phyloP scores from a whole-genome alignment of 2,797 vertebrate species.

The Arremon aurantiirostris region DNA sequence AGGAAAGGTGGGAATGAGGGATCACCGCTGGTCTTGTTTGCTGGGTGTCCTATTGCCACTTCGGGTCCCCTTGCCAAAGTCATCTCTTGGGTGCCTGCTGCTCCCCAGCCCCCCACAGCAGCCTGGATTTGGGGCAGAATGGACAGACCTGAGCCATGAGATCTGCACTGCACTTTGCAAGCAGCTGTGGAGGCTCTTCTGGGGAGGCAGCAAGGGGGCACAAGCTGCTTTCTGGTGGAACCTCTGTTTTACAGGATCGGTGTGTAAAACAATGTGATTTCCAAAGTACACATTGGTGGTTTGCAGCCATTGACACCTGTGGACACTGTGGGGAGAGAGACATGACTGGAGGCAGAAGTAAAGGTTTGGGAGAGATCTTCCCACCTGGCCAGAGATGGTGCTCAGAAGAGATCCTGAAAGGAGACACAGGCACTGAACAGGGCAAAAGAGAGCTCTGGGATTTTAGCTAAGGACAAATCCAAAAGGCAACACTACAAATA shows the following conservation, averaged over 20 bases:
- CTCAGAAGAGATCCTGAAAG: neutral
- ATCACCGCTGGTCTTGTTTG: neutral
- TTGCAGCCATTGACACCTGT: neutral
- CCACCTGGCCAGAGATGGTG: neutral
- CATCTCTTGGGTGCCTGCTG: neutral
- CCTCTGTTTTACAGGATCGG: fast-evolving
- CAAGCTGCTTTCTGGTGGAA: neutral
- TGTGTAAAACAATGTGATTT: neutral
- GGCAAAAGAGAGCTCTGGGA: neutral
- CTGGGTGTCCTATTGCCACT: neutral
- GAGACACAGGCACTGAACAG: neutral
- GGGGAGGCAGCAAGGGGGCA: neutral
- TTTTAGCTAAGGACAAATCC: neutral
- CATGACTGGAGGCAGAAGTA: neutral
- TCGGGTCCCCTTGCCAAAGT: neutral
- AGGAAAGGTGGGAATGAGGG: neutral
- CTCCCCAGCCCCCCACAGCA: fast-evolving
- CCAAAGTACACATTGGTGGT: fast-evolving
- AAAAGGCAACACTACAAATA: neutral
- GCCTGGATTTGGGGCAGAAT: neutral
- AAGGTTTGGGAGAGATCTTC: neutral
- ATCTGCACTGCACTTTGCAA: neutral
- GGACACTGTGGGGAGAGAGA: neutral
- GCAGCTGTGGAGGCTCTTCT: fast-evolving
- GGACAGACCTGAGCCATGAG: neutral